These are phyloP conservation scores for Germaria angustata DNA, from an alignment of 2,888 invertebrate genomes.

Conservation along the genomic window DNA sequence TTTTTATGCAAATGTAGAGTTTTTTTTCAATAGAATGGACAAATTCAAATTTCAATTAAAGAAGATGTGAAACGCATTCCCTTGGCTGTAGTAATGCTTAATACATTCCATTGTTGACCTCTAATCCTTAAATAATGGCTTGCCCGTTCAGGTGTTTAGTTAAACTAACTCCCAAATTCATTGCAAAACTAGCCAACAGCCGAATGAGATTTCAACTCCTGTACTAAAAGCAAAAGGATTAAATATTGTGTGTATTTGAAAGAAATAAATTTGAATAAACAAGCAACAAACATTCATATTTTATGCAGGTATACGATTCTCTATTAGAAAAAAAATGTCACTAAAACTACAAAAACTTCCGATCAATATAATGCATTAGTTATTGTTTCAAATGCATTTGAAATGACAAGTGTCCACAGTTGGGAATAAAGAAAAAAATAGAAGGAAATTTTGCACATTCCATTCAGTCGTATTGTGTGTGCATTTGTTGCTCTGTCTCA, in stretches of 20 bases:
- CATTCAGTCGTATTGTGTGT: not conserved
- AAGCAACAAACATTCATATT: not conserved
- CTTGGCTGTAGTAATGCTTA: too few relatives aligned
- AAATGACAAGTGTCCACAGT: constrained; percentile 55
- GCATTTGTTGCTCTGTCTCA: not conserved
- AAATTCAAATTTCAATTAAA: not conserved
- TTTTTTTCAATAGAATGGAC: not conserved
- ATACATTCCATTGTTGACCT: not conserved
- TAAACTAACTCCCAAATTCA: not conserved
- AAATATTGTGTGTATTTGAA: not conserved
- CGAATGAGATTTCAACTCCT: too few relatives aligned
- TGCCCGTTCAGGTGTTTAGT: not conserved
- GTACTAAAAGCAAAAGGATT: not conserved
- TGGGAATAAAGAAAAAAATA: too few relatives aligned
- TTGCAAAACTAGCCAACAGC: not conserved
- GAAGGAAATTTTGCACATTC: not conserved
- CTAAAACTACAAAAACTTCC: not conserved
- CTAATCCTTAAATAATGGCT: too few relatives aligned
- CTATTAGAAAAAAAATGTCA: not conserved
- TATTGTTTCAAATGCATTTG: constrained; percentile 34
- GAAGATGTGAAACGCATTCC: not conserved
- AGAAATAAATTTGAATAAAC: not conserved
- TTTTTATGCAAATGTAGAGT: not conserved
- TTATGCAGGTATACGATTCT: constrained; percentile 8
- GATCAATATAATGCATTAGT: not conserved